Conservation (phyloP, 2,113 vertebrate genomes). For the Sinocyclocheilus anophthalmus region DNA sequence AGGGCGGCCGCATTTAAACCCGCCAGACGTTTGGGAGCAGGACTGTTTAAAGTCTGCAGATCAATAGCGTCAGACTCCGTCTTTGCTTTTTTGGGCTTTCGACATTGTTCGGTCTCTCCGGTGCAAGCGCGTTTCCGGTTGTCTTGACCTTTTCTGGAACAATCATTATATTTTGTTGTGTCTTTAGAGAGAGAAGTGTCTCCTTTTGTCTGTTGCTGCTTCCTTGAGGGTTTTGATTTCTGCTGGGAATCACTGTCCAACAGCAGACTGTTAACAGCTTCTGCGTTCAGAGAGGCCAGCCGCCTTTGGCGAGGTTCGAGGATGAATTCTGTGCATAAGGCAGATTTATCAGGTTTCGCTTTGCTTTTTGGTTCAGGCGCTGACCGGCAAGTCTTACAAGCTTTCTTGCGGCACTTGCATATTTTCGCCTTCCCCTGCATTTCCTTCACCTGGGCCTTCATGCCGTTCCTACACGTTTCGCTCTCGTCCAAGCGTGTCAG, state of each 20-base stretch:
- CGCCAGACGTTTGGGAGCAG: slow-evolving; percentile 91
- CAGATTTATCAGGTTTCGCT: slow-evolving; percentile 64
- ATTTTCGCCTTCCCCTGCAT: slow-evolving; percentile 69
- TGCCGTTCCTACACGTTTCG: slow-evolving; percentile 52
- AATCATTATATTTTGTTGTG: slow-evolving; percentile 42
- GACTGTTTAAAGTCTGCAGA: slow-evolving; percentile 73
- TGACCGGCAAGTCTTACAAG: slow-evolving; percentile 56
- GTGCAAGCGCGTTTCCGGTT: slow-evolving; percentile 65
- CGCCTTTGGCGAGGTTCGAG: slow-evolving; percentile 87
- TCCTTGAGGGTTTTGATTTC: slow-evolving; percentile 62
- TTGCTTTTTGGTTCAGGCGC: slow-evolving; percentile 70
- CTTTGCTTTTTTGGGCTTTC: slow-evolving; percentile 64
- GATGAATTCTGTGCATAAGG: slow-evolving; percentile 60
- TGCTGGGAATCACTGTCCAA: slow-evolving; percentile 79
- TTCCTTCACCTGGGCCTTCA: slow-evolving; percentile 51
- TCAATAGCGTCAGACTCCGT: slow-evolving; percentile 62
- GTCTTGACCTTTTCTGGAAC: slow-evolving; percentile 48
- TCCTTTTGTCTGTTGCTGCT: slow-evolving; percentile 66
- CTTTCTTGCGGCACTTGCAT: slow-evolving; percentile 60
- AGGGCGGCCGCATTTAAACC: slow-evolving; percentile 93
- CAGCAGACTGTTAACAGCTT: slow-evolving; percentile 94
- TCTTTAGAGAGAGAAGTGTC: slow-evolving; percentile 54
- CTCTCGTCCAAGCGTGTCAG: slow-evolving; percentile 86
- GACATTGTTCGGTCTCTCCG: slow-evolving; percentile 49
- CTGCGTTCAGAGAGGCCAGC: slow-evolving; percentile 95